Evolutionary conservation across 2,113 vertebrate species (phyloP).

Genomic region (Vidua macroura): DNA sequence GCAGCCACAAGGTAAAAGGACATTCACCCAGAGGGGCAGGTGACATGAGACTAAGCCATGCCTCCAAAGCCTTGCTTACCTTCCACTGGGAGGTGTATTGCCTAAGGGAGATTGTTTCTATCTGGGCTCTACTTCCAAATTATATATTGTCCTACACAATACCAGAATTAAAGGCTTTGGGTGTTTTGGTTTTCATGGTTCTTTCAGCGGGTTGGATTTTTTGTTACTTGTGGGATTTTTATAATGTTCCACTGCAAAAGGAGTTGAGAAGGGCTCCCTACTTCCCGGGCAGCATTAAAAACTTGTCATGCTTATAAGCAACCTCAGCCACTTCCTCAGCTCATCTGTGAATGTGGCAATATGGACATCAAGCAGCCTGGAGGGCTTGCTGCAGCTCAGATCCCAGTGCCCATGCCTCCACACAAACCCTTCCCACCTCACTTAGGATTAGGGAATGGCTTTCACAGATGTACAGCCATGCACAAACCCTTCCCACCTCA

Average conservation of each 20-base stretch:
- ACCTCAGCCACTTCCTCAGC: neutral
- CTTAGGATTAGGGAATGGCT: too few relatives aligned
- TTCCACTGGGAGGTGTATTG: neutral
- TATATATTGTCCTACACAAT: neutral
- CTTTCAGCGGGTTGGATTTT: neutral
- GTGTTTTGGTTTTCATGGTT: neutral
- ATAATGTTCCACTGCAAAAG: neutral
- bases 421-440: too few relatives aligned
- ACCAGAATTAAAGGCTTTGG: neutral
- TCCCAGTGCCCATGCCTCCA: neutral
- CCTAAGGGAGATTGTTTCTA: neutral
- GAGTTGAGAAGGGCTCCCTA: neutral
- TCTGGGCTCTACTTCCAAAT: neutral
- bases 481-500: too few relatives aligned
- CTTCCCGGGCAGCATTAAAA: neutral
- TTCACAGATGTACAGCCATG: neutral
- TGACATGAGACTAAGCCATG: neutral
- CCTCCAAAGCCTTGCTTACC: neutral
- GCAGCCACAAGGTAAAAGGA: neutral
- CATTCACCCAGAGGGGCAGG: neutral
- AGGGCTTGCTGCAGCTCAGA: neutral
- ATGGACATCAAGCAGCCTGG: neutral
- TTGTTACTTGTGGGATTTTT: neutral
- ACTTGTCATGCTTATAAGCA: neutral
- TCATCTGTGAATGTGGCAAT: neutral